A percentile compares a stretch with the other conserved stretches of the same genome.
These are phyloP conservation scores for Bradysia coprophila DNA, from an alignment of 1,140 invertebrate species.

Conservation along the genomic window DNA sequence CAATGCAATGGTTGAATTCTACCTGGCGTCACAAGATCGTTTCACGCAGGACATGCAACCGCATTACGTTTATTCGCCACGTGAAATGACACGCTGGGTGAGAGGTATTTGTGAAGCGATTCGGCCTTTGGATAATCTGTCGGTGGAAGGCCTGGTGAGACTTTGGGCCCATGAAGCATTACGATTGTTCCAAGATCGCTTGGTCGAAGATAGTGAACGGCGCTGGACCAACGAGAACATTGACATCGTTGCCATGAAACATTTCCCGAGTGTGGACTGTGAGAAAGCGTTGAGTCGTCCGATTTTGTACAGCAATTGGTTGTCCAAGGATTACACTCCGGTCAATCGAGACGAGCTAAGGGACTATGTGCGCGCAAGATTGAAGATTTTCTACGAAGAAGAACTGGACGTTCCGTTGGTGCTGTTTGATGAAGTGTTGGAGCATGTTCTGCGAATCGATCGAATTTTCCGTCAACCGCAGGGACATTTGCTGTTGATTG, in stretches of 20 bases:
- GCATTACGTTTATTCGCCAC: slow-evolving; percentile 98
- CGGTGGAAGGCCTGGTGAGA: slow-evolving; percentile 85
- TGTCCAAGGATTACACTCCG: slow-evolving; percentile 95
- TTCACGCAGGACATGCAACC: slow-evolving; percentile 99
- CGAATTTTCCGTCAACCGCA: slow-evolving; percentile 98
- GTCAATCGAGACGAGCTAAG: slow-evolving; percentile 88
- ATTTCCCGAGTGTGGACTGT: slow-evolving; percentile 82
- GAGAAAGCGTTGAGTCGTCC: slow-evolving; percentile 75
- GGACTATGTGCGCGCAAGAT: slow-evolving; percentile 90
- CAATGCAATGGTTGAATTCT: slow-evolving; percentile 98
- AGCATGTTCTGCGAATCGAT: slow-evolving; percentile 96
- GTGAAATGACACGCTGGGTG: slow-evolving; percentile 99
- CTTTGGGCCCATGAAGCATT: slow-evolving; percentile 98
- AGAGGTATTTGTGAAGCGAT: slow-evolving; percentile 98
- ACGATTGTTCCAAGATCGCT: slow-evolving; percentile 87
- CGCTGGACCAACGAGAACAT: slow-evolving; percentile 98
- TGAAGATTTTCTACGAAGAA: slow-evolving; percentile 99
- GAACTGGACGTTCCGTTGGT: slow-evolving; percentile 96
- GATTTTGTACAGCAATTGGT: slow-evolving; percentile 83
- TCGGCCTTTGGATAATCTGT: slow-evolving; percentile 73
- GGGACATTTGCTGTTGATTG: slow-evolving; percentile 90
- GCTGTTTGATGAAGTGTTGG: slow-evolving; percentile 95
- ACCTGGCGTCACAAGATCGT: slow-evolving; percentile 86
- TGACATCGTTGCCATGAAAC: slow-evolving; percentile 80
- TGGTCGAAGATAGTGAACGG: slow-evolving; percentile 89